Evolutionary conservation across 1,140 invertebrate genomes (phyloP).

Genomic region (Procambarus virginalis): DNA sequence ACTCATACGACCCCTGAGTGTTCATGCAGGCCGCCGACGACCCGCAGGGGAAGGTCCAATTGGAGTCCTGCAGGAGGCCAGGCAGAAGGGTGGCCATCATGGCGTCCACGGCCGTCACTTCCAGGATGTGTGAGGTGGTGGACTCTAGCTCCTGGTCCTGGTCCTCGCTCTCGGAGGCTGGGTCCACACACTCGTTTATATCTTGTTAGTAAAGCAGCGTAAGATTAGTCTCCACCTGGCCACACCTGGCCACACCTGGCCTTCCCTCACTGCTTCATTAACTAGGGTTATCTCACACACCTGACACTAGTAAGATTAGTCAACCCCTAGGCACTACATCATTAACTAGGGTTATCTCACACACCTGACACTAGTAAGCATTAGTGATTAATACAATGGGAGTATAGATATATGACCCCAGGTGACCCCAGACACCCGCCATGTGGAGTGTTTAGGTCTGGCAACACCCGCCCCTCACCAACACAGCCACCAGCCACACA

Average conservation of each 20-base stretch:
- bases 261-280: background rate
- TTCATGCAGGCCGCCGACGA: slow-evolving; percentile 91
- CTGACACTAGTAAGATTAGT: slow-evolving; percentile 14
- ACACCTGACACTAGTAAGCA: too few species aligned
- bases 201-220: slow-evolving; percentile 64
- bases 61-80: slow-evolving; percentile 82
- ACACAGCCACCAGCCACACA: too few species aligned
- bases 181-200: slow-evolving; percentile 70
- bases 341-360: slow-evolving; percentile 10
- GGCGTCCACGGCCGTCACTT: slow-evolving; percentile 6
- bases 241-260: background rate
- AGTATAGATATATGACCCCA: too few species aligned
- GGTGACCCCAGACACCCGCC: too few species aligned
- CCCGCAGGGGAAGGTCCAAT: slow-evolving; percentile 79
- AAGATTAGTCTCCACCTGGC: slow-evolving; percentile 30
- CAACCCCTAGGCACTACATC: background rate
- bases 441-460: too few species aligned
- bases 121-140: slow-evolving; percentile 23
- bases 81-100: slow-evolving; percentile 79
- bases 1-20: slow-evolving; percentile 83
- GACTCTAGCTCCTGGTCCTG: slow-evolving; percentile 24
- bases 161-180: slow-evolving; percentile 4
- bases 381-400: too few species aligned
- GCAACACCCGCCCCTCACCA: too few species aligned
- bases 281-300: slow-evolving; percentile 4